Evolutionary conservation across 2,888 invertebrate genomes (phyloP).

Genomic region (Drosophila yooni): DNA sequence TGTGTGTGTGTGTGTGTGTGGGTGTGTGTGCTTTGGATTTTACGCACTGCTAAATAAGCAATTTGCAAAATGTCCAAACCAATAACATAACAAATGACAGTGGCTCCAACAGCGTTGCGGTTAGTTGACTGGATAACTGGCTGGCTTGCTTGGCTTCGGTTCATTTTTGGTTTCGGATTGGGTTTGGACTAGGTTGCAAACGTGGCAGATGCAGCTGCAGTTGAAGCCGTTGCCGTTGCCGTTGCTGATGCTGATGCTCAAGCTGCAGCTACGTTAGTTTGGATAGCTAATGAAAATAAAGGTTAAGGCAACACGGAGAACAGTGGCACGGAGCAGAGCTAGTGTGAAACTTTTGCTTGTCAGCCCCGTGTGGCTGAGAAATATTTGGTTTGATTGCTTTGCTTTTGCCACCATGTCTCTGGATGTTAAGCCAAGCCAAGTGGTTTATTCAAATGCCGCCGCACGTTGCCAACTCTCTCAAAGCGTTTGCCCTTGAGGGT

Average conservation of each 20-base stretch:
- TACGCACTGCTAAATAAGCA: conserved; percentile 84
- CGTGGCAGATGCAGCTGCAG: conserved; percentile 34
- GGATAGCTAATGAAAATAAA: conserved; percentile 67
- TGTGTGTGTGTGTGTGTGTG: conserved; percentile 3
- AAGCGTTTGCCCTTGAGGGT: conserved; percentile 31
- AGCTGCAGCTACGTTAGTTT: conserved; percentile 15
- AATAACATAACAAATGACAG: conserved; percentile 83
- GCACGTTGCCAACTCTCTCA: conserved; percentile 20
- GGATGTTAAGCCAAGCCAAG: conserved; percentile 14
- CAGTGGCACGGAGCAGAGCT: conserved; percentile 9
- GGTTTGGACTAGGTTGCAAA: conserved; percentile 8
- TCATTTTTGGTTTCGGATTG: neutral
- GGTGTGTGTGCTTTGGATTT: conserved; percentile 69
- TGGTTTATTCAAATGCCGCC: conserved; percentile 57
- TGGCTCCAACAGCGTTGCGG: conserved; percentile 60
- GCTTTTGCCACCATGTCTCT: conserved; percentile 3
- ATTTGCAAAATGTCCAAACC: conserved; percentile 84
- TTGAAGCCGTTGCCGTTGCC: conserved; percentile 2
- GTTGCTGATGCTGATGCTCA: conserved; percentile 14
- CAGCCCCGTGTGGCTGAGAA: conserved; percentile 37
- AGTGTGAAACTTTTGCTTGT: conserved; percentile 59
- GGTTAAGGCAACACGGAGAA: conserved; percentile 45
- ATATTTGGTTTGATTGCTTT: conserved; percentile 53
- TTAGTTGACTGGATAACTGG: conserved; percentile 61
- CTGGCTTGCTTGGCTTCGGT: conserved; percentile 14